Percentiles rank a stretch among this genome's conserved stretches.
These are phyloP conservation scores for Lamproptera curius DNA, from an alignment of 2,888 invertebrate species.

Conservation along the genomic window DNA sequence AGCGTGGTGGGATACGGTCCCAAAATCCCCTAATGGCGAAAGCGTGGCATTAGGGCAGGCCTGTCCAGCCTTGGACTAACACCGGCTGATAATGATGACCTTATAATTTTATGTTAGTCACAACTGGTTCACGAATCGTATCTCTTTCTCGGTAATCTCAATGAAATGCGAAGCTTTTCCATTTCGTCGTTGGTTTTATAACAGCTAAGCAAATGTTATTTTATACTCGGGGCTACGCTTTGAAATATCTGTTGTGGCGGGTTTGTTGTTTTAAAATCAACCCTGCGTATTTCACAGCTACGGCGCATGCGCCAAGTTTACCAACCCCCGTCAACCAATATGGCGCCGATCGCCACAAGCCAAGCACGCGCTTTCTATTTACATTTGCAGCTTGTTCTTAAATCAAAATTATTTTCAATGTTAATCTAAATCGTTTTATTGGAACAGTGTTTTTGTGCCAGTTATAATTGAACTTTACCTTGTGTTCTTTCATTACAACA, in stretches of 20 bases:
- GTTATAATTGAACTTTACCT: slow-evolving; percentile 23
- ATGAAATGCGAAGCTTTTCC: too few species aligned
- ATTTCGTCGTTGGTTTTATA: neutral
- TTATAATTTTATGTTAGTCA: too few species aligned
- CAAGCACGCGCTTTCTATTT: slow-evolving; percentile 64
- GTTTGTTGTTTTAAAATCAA: slow-evolving; percentile 45
- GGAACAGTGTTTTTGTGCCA: slow-evolving; percentile 11
- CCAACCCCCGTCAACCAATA: slow-evolving; percentile 66
- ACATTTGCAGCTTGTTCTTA: slow-evolving; percentile 33
- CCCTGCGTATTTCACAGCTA: slow-evolving; percentile 38
- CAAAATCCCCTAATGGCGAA: too few species aligned
- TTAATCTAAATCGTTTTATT: slow-evolving; percentile 17
- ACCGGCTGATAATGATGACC: too few species aligned
- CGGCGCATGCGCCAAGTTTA: slow-evolving; percentile 59
- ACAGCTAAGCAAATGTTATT: neutral
- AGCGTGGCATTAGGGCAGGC: too few species aligned
- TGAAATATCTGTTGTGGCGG: slow-evolving; percentile 30
- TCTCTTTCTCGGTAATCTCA: too few species aligned
- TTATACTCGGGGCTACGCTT: slow-evolving; percentile 26
- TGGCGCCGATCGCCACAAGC: slow-evolving; percentile 69
- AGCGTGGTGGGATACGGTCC: too few species aligned
- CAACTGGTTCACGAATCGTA: too few species aligned
- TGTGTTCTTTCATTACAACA: slow-evolving; percentile 7
- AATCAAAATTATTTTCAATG: slow-evolving; percentile 24
- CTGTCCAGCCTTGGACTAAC: too few species aligned